Conservation (phyloP, 1,140 invertebrate species). For the Apis laboriosa region DNA sequence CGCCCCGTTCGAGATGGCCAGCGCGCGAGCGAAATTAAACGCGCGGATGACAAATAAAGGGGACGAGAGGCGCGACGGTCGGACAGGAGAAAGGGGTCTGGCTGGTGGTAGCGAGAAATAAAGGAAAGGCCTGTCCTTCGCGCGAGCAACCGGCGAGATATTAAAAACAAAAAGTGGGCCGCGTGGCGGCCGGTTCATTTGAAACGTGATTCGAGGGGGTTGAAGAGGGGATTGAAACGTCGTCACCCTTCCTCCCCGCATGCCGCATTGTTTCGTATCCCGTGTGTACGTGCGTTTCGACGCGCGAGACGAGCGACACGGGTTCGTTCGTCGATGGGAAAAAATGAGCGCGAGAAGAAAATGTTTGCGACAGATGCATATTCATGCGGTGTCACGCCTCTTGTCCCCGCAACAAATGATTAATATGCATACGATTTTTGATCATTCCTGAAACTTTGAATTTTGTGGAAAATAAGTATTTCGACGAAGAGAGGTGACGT, state of each 20-base stretch:
- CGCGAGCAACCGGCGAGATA: constrained; percentile 35
- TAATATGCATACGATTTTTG: constrained; percentile 73
- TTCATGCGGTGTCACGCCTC: constrained; percentile 64
- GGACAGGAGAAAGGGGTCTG: constrained; percentile 5
- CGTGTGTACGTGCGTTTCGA: constrained; percentile 38
- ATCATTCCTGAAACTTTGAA: constrained; percentile 23
- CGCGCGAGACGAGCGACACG: constrained; percentile 30
- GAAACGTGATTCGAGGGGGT: constrained; percentile 18
- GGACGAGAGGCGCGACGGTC: neutral
- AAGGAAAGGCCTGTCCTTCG: constrained; percentile 42
- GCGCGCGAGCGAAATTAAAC: constrained; percentile 42
- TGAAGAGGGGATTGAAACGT: constrained; percentile 28
- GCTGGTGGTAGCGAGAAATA: constrained; percentile 31
- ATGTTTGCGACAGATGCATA: constrained; percentile 70
- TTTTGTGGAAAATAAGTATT: neutral
- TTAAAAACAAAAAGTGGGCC: constrained; percentile 54
- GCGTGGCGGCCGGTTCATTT: constrained; percentile 47
- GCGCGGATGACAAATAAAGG: constrained; percentile 28
- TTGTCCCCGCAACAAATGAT: constrained; percentile 51
- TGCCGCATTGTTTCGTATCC: constrained; percentile 50
- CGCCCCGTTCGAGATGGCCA: neutral
- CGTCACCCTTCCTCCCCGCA: neutral
- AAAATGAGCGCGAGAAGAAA: neutral
- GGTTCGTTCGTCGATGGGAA: constrained; percentile 15
- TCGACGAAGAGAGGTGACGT: neutral